These are phyloP conservation scores for Dryoscopus gambensis DNA, from an alignment of 2,113 vertebrate genomes.

Conservation along the genomic window DNA sequence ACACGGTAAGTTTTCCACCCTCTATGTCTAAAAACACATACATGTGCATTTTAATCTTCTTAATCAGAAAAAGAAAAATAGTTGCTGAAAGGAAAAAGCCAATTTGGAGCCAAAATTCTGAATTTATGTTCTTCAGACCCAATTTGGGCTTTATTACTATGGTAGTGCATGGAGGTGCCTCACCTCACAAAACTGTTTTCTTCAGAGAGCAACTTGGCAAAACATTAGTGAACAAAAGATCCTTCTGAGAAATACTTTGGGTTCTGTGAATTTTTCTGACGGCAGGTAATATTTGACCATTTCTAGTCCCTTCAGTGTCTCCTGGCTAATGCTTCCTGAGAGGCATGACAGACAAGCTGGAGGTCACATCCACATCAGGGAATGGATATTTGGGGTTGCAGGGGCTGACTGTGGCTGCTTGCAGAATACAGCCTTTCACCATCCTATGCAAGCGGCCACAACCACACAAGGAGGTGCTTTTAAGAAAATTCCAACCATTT, in stretches of 20 bases:
- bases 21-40: not conserved
- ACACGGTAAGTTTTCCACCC: not conserved
- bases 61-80: not conserved
- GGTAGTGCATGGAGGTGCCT: not conserved
- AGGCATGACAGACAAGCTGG: not conserved
- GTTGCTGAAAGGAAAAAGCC: not conserved
- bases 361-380: not conserved
- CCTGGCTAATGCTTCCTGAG: not conserved
- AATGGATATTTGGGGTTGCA: not conserved
- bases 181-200: not conserved
- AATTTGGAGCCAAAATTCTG: not conserved
- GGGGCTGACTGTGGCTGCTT: not conserved
- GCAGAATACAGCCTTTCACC: not conserved
- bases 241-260: not conserved
- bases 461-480: not conserved
- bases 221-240: not conserved
- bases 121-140: not conserved
- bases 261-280: not conserved
- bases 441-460: not conserved
- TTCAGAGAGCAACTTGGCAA: not conserved
- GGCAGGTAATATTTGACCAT: not conserved
- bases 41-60: not conserved
- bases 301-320: not conserved
- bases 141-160: not conserved
- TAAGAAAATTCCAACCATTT: not conserved